Evolutionary conservation across 1,140 invertebrate species (phyloP).

Genomic region (Nomia melanderi): DNA sequence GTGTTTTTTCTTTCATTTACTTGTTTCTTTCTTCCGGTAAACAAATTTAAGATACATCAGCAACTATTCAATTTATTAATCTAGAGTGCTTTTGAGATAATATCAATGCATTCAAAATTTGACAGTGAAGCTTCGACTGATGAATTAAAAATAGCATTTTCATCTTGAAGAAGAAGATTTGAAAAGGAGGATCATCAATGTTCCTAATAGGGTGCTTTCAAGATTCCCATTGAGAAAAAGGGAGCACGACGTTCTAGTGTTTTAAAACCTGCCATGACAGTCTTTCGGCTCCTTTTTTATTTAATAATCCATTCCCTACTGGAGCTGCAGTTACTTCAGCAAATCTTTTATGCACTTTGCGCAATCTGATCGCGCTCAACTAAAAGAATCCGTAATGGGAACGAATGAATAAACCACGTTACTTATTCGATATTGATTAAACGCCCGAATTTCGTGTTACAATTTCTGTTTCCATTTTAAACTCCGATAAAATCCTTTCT

Average conservation of each 20-base stretch:
- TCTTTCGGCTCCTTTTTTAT: background rate
- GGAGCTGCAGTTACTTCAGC: constrained; percentile 13
- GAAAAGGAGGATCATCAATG: background rate
- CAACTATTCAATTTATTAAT: too few relatives aligned
- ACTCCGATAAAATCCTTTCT: background rate
- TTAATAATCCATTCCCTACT: constrained; percentile 18
- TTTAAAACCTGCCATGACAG: constrained; percentile 18
- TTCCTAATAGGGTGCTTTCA: background rate
- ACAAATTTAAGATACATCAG: too few relatives aligned
- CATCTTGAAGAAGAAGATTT: background rate
- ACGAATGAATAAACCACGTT: constrained; percentile 23
- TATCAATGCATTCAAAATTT: too few relatives aligned
- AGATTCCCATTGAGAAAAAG: background rate
- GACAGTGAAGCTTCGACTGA: too few relatives aligned
- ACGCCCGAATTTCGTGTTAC: background rate
- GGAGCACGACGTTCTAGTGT: background rate
- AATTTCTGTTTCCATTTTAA: background rate
- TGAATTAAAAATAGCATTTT: background rate
- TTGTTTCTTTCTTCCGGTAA: too few relatives aligned
- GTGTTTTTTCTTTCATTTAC: too few relatives aligned
- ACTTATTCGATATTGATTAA: constrained; percentile 3
- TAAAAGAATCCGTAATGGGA: constrained; percentile 29
- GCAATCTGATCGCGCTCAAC: constrained; percentile 20
- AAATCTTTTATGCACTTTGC: constrained; percentile 20
- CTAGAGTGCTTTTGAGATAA: too few relatives aligned